Conservation (phyloP, 2,888 invertebrate species). For the Zhuqinia jingwanae region DNA sequence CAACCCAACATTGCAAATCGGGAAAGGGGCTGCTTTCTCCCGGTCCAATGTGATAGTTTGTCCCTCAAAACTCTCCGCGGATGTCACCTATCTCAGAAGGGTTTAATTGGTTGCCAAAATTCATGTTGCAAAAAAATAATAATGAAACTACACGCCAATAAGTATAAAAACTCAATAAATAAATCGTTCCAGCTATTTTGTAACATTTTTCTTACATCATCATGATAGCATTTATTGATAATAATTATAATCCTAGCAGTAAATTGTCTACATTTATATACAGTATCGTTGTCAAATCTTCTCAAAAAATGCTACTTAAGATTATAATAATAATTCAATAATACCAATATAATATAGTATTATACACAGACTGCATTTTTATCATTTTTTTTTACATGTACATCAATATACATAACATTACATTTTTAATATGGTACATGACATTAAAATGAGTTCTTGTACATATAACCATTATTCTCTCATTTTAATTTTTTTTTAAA, state of each 20-base stretch:
- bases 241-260: constrained; percentile 35
- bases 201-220: constrained; percentile 52
- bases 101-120: constrained; percentile 18
- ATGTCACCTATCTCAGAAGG: constrained; percentile 76
- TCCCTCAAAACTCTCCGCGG: constrained; percentile 76
- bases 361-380: constrained; percentile 66
- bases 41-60: constrained; percentile 70
- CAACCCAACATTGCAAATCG: constrained; percentile 64
- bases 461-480: constrained; percentile 6
- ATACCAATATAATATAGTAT: constrained; percentile 26
- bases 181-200: too few species aligned
- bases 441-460: constrained; percentile 14
- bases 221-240: constrained; percentile 59
- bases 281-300: constrained; percentile 61
- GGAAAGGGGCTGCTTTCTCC: constrained; percentile 67
- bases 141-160: background rate
- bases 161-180: too few species aligned
- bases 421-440: constrained; percentile 43
- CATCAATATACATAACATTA: constrained; percentile 7
- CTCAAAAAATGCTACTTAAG: constrained; percentile 60
- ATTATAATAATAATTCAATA: constrained; percentile 50
- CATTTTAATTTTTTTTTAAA: background rate
- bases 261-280: constrained; percentile 51
- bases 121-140: background rate
- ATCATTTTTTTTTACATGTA: constrained; percentile 41